phyloP scores from a whole-genome alignment of 2,113 vertebrate genomes.

The Prionailurus viverrinus region DNA sequence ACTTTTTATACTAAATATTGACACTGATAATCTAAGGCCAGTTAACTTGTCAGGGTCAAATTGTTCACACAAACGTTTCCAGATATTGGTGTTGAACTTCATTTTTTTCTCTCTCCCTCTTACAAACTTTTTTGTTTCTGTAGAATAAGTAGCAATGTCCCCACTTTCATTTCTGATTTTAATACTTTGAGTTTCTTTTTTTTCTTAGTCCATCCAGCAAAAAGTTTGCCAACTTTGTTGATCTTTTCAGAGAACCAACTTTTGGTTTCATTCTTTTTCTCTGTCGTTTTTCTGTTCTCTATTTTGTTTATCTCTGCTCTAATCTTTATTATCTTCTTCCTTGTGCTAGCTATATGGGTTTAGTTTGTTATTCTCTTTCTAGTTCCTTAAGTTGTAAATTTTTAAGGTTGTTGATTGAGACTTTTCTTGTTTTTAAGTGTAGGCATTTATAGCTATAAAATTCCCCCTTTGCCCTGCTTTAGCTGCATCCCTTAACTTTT shows the following conservation, averaged over 20 bases:
- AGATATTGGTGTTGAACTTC: neutral
- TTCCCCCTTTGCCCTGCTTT: neutral
- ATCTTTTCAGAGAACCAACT: neutral
- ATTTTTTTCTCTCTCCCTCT: neutral
- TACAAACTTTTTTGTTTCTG: neutral
- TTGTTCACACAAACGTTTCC: neutral
- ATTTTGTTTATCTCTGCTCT: neutral
- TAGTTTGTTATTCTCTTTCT: neutral
- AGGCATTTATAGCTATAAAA: neutral
- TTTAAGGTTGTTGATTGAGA: neutral
- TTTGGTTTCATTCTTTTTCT: neutral
- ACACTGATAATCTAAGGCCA: neutral
- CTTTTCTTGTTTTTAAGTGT: neutral
- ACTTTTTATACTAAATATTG: neutral
- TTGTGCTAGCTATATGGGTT: neutral
- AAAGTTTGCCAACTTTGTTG: neutral
- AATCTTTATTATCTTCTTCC: neutral
- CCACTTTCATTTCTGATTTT: neutral
- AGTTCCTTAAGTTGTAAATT: neutral
- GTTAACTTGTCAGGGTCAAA: neutral
- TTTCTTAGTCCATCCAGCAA: too few relatives aligned
- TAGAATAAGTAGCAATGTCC: neutral
- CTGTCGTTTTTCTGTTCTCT: neutral
- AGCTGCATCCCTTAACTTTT: neutral
- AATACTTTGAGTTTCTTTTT: neutral